Evolutionary conservation across 2,888 invertebrate genomes (phyloP), one percentile per base, ranked within the genome.

Genomic region (Scaptomyza parva): DNA sequence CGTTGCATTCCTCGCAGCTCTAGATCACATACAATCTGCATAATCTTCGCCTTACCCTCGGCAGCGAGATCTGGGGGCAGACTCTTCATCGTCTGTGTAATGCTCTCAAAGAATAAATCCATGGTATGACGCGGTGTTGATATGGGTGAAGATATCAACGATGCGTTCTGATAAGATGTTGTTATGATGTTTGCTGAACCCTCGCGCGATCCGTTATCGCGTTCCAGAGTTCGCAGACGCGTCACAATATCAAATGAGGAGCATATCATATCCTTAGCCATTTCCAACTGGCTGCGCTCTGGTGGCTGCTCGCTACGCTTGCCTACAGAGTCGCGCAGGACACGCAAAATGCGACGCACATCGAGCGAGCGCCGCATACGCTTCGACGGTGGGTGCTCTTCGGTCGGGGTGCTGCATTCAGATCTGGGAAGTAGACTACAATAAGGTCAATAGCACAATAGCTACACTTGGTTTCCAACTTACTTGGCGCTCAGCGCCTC

Each of bases 81-180:
- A 0, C 53, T 59, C 28, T 90, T 90, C 66, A 90, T 80, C 0
- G 88, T 90, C 40, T 88, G 88, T 12, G 84, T 65, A 17, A 90
- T 77, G 64, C 90, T 90, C 12, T 89, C 88, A 3, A 90, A 86
- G 65, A 90, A 90, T 8, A 90, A 70, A 60, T 90, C 90, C 3
- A 79, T 74, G 1, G 86, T 82, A 30, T 88, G 79, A 1, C 87
- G 76, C 0, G 72, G 43, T 33, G 37, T 17, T 9, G 58, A 48
- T 2, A 50, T 6, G 0, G 35, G 7, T 11, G 52, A 24, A 22
- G 11, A 30, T 0, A 3, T 8, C 17, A 14, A 1, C 11, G 20
- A 7, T 26, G 26, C 5, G 8, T 43, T 43, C 6, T 6, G 55
- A 14, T 20, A 63, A 24, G 28, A 2, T 2, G 52, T 14, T 7